These are phyloP conservation scores for Tribolium castaneum DNA, from an alignment of 1,140 invertebrate species.

Conservation along the genomic window DNA sequence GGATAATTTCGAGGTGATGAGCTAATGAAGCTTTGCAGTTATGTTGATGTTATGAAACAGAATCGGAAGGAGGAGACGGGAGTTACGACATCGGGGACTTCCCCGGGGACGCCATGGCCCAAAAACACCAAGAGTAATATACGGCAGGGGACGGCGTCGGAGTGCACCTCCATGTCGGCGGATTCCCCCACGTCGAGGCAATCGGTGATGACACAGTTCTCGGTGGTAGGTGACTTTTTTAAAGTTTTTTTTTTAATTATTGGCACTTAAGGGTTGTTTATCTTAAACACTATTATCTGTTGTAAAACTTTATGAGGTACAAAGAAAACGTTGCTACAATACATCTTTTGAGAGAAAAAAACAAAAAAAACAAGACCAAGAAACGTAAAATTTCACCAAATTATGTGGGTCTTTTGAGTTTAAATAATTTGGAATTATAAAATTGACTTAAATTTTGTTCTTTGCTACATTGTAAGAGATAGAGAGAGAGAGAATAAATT, in stretches of 20 bases:
- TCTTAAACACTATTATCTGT: too few species aligned
- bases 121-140: slow-evolving; percentile 61
- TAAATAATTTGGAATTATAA: too few species aligned
- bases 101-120: slow-evolving; percentile 51
- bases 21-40: slow-evolving; percentile 66
- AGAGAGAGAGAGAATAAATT: too few species aligned
- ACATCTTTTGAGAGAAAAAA: too few species aligned
- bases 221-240: slow-evolving; percentile 63
- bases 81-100: background rate
- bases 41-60: slow-evolving; percentile 77
- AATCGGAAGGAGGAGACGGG: slow-evolving; percentile 62
- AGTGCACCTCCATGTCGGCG: slow-evolving; percentile 74
- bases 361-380: background rate
- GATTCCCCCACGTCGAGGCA: slow-evolving; percentile 75
- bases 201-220: slow-evolving; percentile 67
- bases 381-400: background rate
- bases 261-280: too few species aligned
- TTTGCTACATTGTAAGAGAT: too few species aligned
- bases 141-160: slow-evolving; percentile 63
- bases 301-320: too few species aligned
- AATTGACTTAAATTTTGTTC: too few species aligned
- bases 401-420: too few species aligned
- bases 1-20: background rate
- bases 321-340: too few species aligned
- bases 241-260: too few species aligned